Evolutionary conservation across 2,888 invertebrate genomes (phyloP).

Genomic region (Agapetus fuscipes): DNA sequence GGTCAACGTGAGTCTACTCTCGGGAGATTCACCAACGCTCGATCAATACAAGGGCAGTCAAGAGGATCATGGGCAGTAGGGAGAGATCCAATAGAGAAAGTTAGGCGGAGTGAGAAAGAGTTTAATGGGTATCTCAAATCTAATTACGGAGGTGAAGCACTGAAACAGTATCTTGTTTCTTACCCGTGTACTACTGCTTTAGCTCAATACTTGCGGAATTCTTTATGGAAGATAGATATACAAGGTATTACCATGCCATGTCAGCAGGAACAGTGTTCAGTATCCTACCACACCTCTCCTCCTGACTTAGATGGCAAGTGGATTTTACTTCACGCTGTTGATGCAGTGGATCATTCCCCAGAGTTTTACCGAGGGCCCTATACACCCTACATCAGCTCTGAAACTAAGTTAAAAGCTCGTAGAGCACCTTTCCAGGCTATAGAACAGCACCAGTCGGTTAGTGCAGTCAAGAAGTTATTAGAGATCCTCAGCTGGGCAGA

Average conservation of each 20-base stretch:
- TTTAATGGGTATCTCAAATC: no score
- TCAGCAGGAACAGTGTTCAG: background rate
- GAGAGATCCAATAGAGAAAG: background rate
- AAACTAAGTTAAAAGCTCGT: background rate
- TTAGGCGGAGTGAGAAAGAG: background rate
- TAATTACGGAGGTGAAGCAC: background rate
- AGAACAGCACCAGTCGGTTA: background rate
- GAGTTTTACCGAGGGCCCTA: background rate
- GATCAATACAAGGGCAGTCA: background rate
- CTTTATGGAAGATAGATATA: background rate
- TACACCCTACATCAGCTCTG: background rate
- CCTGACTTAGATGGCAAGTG: background rate
- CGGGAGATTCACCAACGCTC: background rate
- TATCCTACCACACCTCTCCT: background rate
- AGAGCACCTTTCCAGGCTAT: background rate
- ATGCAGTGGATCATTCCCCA: background rate
- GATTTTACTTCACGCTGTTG: background rate
- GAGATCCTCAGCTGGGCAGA: background rate
- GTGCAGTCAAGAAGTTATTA: background rate
- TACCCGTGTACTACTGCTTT: background rate
- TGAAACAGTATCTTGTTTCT: background rate
- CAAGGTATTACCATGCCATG: background rate
- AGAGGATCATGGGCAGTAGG: background rate
- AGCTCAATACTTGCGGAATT: background rate
- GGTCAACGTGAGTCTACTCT: conserved; percentile 4